Conservation (phyloP, 1,140 invertebrate genomes). For the Colletes latitarsis region DNA sequence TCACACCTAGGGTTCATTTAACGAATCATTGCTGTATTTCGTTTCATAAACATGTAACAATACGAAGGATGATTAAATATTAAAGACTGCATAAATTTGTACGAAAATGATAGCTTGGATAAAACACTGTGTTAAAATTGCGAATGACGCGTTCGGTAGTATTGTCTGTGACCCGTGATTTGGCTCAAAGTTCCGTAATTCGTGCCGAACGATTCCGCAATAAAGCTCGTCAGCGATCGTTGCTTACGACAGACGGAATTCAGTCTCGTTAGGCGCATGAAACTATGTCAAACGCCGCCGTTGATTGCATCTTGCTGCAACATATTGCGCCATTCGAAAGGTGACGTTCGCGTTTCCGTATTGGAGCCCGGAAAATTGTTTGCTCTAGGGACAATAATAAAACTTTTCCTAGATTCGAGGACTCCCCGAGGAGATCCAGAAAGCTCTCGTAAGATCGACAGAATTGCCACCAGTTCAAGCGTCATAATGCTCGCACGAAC, state of each 20-base stretch:
- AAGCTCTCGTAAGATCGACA: neutral
- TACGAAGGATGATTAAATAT: too few species aligned
- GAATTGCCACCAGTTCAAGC: conserved; percentile 2
- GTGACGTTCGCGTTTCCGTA: neutral
- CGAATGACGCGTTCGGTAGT: neutral
- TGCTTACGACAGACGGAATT: neutral
- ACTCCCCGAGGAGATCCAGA: neutral
- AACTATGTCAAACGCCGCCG: neutral
- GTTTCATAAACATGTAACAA: too few species aligned
- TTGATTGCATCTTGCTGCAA: neutral
- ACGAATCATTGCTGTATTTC: too few species aligned
- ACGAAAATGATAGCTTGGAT: too few species aligned
- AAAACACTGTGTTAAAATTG: neutral
- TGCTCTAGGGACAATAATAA: neutral
- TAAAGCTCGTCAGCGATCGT: neutral
- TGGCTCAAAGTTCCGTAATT: conserved; percentile 11
- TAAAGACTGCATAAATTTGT: too few species aligned
- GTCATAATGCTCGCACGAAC: neutral
- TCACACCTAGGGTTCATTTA: too few species aligned
- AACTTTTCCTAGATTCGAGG: neutral
- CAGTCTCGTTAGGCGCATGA: neutral
- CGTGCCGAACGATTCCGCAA: neutral
- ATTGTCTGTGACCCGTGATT: neutral
- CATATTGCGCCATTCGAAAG: neutral
- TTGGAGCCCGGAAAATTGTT: neutral